Base-by-base conservation (phyloP, 2,113 vertebrate genomes). In the Mastomys coucha region DNA sequence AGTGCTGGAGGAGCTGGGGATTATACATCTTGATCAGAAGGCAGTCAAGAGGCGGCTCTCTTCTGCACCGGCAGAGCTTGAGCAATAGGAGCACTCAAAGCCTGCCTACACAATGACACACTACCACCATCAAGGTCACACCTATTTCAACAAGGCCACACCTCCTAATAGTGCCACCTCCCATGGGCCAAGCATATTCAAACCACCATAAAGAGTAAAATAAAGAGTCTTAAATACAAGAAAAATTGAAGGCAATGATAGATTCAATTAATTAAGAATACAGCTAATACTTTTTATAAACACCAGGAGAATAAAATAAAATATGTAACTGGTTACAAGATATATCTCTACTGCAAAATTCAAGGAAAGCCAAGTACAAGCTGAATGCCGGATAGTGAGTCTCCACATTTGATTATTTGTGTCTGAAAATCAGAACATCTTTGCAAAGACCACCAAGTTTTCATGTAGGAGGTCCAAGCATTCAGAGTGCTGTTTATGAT, bases 251-350 rank as follows among this genome's bases (percentile, higher is more conserved):
- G 49, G 33, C 86, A 89, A 77, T 77, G 4, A 63, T 42, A 78
- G 5, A 20, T 4, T 28, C 11, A 19, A 56, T 67, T 84, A 76
- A 56, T 88, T 82, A 76, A 51, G 39, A 96, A 14, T 76, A 60
- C 69, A 84, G 24, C 13, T 85, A 70, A 51, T 53, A 33, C n/a
- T 89, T 14, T 51, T 36, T 73, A 36, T 69, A 93, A 84, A 77
- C 31, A 70, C 67, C 45, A 84, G 53, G 51, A 89, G 31, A 77
- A 89, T 89, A 65, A 92, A 81, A 91, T 73, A 53, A 86, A 76
- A 51, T 45, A 69, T 19, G 2, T 69, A 85, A 42, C 9, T 51
- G 45, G 8, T 69, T 89, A 67, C 7, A 92, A 89, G 69, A 19
- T 17, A 76, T 63, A 45, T 45, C 85, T 81, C 7, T 45, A 17